Percentiles rank a stretch among this genome's conserved stretches.
Evolutionary conservation across 2,797 vertebrate species (phyloP).

Genomic region (Meda fulgida): DNA sequence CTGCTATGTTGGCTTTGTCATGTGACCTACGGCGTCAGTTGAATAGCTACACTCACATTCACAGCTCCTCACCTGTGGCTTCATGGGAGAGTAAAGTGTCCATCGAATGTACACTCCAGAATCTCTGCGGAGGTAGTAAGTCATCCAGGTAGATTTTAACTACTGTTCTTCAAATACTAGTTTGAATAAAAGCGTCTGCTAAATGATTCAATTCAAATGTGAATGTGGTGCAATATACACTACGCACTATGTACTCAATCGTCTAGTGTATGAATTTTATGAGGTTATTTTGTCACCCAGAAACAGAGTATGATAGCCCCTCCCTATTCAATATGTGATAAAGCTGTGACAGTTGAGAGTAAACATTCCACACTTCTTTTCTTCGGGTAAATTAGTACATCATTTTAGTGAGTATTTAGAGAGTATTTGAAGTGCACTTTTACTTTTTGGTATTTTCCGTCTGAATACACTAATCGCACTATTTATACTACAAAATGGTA

Average conservation of each 20-base stretch:
- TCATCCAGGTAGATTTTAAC: not conserved
- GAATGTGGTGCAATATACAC: not conserved
- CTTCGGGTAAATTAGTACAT: not conserved
- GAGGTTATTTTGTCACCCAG: not conserved
- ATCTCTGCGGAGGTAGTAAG: not conserved
- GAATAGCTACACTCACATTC: not conserved
- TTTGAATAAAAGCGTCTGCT: too few relatives aligned
- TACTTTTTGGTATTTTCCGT: not conserved
- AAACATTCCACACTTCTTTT: not conserved
- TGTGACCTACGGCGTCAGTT: not conserved
- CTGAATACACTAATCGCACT: not conserved
- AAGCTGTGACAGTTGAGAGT: not conserved
- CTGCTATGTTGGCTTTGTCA: not conserved
- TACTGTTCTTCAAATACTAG: not conserved
- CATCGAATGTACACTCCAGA: not conserved
- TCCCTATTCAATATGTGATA: not conserved
- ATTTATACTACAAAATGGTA: not conserved
- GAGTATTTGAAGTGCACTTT: not conserved
- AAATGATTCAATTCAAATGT: too few relatives aligned
- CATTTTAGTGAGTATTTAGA: too few relatives aligned
- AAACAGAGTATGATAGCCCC: not conserved
- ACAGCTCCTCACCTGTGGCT: not conserved
- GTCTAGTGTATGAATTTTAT: not conserved
- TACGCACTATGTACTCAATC: not conserved
- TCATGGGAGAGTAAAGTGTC: not conserved